These are phyloP conservation scores for Aurelia aurita DNA, from an alignment of 30 jellyfish, hydroid and myxozoan genomes.

Conservation along the genomic window DNA sequence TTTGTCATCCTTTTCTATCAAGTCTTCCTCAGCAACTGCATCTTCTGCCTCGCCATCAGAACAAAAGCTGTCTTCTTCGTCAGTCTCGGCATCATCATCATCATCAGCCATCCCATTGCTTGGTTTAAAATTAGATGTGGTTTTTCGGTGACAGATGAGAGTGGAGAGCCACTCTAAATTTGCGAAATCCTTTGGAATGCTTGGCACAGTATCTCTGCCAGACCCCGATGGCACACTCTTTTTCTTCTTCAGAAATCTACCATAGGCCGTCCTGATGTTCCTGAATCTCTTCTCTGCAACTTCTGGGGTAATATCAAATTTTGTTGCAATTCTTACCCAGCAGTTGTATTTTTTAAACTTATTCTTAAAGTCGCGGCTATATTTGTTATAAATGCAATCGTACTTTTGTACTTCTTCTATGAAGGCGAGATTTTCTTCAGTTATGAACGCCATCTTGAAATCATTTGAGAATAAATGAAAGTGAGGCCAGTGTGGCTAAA, in stretches of 20 bases:
- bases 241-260: not conserved
- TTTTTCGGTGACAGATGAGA: slow-evolving; percentile 3
- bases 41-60: not conserved
- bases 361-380: slow-evolving; percentile 2
- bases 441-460: slow-evolving; percentile 6
- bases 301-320: slow-evolving; percentile 24
- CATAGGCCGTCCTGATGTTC: not conserved
- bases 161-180: too few relatives aligned
- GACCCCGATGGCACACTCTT: slow-evolving; percentile 3
- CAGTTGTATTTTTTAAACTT: slow-evolving; percentile 31
- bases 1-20: too few relatives aligned
- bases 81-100: not conserved
- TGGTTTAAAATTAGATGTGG: not conserved
- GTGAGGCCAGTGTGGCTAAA: too few relatives aligned
- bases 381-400: slow-evolving; percentile 38
- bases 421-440: slow-evolving; percentile 8
- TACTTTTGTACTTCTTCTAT: slow-evolving; percentile 37
- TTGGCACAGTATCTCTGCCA: slow-evolving; percentile 15
- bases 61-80: slow-evolving; percentile 1
- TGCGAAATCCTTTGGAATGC: too few relatives aligned
- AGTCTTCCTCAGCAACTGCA: too few relatives aligned
- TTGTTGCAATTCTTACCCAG: slow-evolving; percentile 33
- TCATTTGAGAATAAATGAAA: not conserved
- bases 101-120: not conserved
- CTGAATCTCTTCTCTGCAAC: slow-evolving; percentile 9